Base-by-base conservation (phyloP, 2,797 vertebrate species). In the Peromyscus melanophrys region DNA sequence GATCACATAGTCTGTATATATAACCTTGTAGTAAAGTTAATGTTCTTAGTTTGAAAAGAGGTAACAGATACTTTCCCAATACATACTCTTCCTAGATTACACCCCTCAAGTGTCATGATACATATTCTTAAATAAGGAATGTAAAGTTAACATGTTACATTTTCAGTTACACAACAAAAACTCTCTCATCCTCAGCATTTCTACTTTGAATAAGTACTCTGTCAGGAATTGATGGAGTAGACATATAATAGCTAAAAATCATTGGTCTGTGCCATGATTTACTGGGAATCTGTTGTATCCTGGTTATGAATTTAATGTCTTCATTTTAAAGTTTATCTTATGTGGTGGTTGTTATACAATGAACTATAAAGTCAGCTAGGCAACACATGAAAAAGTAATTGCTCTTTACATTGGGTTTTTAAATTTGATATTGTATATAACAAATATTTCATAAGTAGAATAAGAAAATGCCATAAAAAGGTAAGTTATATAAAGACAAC, bases 391-490 rank as follows among this genome's bases (percentile, higher is more conserved):
- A 89, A 88, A 85, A 91, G 40, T 63, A 80, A 55, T 63, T 85
- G 7, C n/a, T 85, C 34, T 89, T 92, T 84, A 65, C 75, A 46
- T 52, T 81, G 49, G 23, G 3, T 10, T 43, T 95, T 85, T 78
- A 69, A 57, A 86, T 95, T 80, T 93, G 34, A 80, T 0, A 69
- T n/a, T 85, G 19, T 21, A 37, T 75, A 78, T 46, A 69, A 11
- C 73, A 88, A 85, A 52, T 92, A 65, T 80, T 89, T 94, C 46
- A 81, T 13, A 80, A 94, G 84, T 73, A 7, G 57, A 94, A 90
- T 46, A 77, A 89, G 37, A 88, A 88, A 61, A 75, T 88, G 65
- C 13, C 21, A 69, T 52, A 71, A 80, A 52, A 87, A 85, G 93
- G 93, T 55, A 77, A 82, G 27, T 37, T 1, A 46, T 49, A 1